Evolutionary conservation across 2,113 vertebrate species (phyloP), one percentile per base, ranked within the genome.

Genomic region (Colossoma macropomum): DNA sequence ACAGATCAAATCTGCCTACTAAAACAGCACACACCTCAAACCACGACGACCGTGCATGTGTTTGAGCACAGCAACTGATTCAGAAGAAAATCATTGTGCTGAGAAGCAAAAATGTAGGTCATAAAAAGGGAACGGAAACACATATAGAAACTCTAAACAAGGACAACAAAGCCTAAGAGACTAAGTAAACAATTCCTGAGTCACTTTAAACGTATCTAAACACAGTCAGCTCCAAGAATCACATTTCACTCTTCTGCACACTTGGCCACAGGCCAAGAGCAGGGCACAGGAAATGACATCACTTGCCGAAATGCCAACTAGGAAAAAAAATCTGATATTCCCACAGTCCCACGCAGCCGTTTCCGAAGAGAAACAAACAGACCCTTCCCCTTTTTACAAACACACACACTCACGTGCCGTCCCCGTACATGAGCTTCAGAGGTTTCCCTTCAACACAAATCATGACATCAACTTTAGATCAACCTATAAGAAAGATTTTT

Each of bases 321-420:
- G 11, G 30, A 10, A 78, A 79, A 68, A 77, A 89, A 84, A 87
- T 86, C 54, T 81, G 70, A 89, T 86, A 80, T 84, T 86, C 84
- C 78, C 84, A 84, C 87, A 86, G 79, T 81, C 68, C 81, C 70
- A 79, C 48, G 28, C 62, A 68, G 30, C 66, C 17, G 30, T 86
- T 87, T 86, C 84, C 75, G 30, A 80, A 87, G 75, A 60, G 70
- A 88, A 79, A 78, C 70, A 88, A 87, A 85, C 56, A 63, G 70
- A 63, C 54, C n/a, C 59, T 79, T 74, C 66, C 68, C 48, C 30
- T 62, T 32, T 38, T 6, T 50, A 34, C 32, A 73, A 28, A 81
- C 52, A 85, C 28, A 65, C 45, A 71, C 68, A 66, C 59, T 25
- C 66, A 21, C 19, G 28, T 34, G 68, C 1, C 11, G 50, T 76